Evolutionary conservation across 2,113 vertebrate genomes (phyloP), one percentile per base, ranked within the genome.

Genomic region (Herpailurus yagouaroundi): DNA sequence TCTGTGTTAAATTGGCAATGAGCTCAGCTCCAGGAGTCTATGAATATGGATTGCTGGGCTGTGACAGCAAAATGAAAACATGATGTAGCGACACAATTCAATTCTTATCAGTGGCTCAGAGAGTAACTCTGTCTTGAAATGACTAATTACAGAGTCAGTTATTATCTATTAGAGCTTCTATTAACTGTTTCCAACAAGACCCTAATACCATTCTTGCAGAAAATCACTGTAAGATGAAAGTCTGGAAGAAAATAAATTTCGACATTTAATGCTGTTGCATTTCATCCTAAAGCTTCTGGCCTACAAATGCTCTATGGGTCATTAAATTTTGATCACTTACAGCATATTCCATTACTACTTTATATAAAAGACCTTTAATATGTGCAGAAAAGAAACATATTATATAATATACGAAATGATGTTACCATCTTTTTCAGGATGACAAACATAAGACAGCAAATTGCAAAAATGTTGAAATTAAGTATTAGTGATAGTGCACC

Each of bases 1-100:
- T 91, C 91, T 98, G 96, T 98, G 98, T 96, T 97, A 97, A 98
- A 97, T 0, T 87, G 97, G 96, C 96, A 96, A 97, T 45, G 76
- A 98, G 96, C 92, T 97, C 77, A 89, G 94, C 71, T 71, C 84
- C n/a, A 12, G 73, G 88, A 97, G 93, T 96, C 94, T 89, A 97
- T 98, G 95, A 98, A 98, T 98, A 98, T 97, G 98, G 98, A 98
- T 91, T 92, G 89, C 95, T 73, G 89, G 97, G 96, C 82, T 92
- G 92, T 98, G 96, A 96, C 97, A 96, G 98, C 96, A 97, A 79
- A 91, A 97, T 95, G 21, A 48, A 98, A 98, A 98, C 91, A 50
- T 38, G 98, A 98, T 97, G 98, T 83, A 98, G 96, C 38, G 64
- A 92, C 95, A 98, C 97, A 97, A 97, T 98, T 97, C 97, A 97